Conservation (phyloP, 1,140 invertebrate species). For the Magallana ariakensis region DNA sequence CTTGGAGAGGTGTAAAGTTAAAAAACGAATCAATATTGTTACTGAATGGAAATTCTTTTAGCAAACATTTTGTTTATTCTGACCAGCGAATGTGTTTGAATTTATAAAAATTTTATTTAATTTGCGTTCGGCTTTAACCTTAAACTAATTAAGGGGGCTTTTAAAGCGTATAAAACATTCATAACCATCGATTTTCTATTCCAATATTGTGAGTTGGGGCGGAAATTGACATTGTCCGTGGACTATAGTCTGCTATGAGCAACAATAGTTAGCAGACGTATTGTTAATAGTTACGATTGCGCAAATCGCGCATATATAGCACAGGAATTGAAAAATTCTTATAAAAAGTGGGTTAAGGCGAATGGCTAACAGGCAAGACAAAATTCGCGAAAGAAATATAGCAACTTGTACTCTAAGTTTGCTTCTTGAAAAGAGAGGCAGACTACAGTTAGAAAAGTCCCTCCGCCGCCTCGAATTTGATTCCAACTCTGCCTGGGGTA, state of each 20-base stretch:
- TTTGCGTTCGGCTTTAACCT: neutral
- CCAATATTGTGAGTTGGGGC: neutral
- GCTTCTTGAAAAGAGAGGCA: constrained; percentile 15
- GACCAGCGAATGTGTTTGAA: neutral
- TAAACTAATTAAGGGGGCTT: constrained; percentile 31
- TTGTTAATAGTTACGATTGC: neutral
- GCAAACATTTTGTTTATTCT: constrained; percentile 26
- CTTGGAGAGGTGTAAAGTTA: neutral
- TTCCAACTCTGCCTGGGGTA: neutral
- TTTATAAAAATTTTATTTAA: constrained; percentile 28
- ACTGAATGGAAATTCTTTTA: constrained; percentile 11
- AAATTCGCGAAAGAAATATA: neutral
- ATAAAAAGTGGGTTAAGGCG: neutral
- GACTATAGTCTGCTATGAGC: neutral
- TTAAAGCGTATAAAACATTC: constrained; percentile 31
- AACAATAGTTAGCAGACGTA: neutral
- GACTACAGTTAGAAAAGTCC: neutral
- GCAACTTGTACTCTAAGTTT: neutral
- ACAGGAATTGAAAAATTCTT: neutral
- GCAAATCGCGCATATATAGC: neutral
- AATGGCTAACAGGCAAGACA: neutral
- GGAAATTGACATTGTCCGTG: neutral
- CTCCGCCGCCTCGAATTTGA: neutral
- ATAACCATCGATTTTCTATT: constrained; percentile 1
- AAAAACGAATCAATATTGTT: constrained; percentile 29